Conservation (phyloP, 2,113 vertebrate genomes). For the Hystrix brachyura region DNA sequence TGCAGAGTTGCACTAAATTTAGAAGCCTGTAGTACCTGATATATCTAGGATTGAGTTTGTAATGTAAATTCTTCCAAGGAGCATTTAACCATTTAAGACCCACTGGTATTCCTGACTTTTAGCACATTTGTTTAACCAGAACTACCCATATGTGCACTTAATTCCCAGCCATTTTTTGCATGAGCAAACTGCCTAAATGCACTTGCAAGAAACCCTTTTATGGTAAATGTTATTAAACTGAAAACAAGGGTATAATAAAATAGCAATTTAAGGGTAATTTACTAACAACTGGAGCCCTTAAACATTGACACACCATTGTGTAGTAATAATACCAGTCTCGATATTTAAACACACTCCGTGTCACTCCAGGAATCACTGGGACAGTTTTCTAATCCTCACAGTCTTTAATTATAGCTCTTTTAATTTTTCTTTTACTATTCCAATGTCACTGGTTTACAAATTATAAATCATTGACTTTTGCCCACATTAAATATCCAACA, state of each 20-base stretch:
- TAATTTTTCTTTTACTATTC: constrained; percentile 58
- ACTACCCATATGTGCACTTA: constrained; percentile 47
- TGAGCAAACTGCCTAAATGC: constrained; percentile 82
- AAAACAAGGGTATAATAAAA: constrained; percentile 85
- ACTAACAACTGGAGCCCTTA: constrained; percentile 80
- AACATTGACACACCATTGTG: constrained; percentile 70
- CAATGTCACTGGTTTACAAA: constrained; percentile 73
- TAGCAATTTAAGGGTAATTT: constrained; percentile 83
- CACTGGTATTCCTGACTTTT: neutral
- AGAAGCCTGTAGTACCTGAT: constrained; percentile 42
- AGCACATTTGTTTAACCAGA: constrained; percentile 20
- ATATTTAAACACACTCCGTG: constrained; percentile 69
- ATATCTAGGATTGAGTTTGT: constrained; percentile 39
- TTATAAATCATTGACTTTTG: constrained; percentile 68
- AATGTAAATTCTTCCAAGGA: constrained; percentile 38
- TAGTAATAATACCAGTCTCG: constrained; percentile 64
- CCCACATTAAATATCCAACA: neutral
- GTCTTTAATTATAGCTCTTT: constrained; percentile 79
- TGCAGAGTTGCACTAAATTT: constrained; percentile 29
- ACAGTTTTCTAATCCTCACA: constrained; percentile 62
- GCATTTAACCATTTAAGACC: constrained; percentile 41
- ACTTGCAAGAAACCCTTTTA: constrained; percentile 83
- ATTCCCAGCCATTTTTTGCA: constrained; percentile 73
- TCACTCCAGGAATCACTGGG: constrained; percentile 73
- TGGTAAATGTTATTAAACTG: constrained; percentile 82